Evolutionary conservation across 2,888 invertebrate genomes (phyloP), one percentile per base, ranked within the genome.

Genomic region (Metacarcinus magister): DNA sequence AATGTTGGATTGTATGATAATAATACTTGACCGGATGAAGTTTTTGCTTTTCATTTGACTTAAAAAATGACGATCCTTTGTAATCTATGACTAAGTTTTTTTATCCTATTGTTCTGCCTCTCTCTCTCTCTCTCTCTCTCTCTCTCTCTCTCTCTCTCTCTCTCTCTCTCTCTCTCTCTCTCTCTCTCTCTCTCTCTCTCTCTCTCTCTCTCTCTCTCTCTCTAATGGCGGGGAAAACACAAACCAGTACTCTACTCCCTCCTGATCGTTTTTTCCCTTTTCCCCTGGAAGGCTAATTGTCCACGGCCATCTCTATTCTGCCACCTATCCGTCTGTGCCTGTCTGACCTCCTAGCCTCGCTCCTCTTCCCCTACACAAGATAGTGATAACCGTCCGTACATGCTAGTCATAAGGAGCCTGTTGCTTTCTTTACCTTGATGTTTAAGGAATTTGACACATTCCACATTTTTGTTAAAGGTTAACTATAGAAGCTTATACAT

Each of bases 121-220:
- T 75, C 23, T 75, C 28, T 23, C n/a, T 67, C n/a, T 67, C 4
- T 67, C 8, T 10, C 60, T 60, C 60, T 60, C 67, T 67, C n/a
- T n/a, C 67, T 67, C 67, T 67, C 67, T 67, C 67, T 67, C n/a
- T 67, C 54, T 54, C 54, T 54, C 54, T 54, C 54, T 54, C 67
- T 75, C 67, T 75, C 67, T 75, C 67, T 75, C 75, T 75, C 75
- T 75, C 75, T 75, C 75, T 75, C 75, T 75, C 75, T 75, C 75
- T 75, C 75, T 75, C 75, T 75, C 75, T 75, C 75, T 75, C 75
- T 75, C 75, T 75, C 75, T 75, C 75, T 75, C 75, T 75, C 75
- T 75, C 75, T 75, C 75, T 75, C 75, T 75, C 75, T 75, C 28
- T 75, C 28, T 75, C 75, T 5, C n/a, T 16, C n/a, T 0, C 75